phyloP scores from a whole-genome alignment of 2,888 invertebrate species.

The Idaea biselata region DNA sequence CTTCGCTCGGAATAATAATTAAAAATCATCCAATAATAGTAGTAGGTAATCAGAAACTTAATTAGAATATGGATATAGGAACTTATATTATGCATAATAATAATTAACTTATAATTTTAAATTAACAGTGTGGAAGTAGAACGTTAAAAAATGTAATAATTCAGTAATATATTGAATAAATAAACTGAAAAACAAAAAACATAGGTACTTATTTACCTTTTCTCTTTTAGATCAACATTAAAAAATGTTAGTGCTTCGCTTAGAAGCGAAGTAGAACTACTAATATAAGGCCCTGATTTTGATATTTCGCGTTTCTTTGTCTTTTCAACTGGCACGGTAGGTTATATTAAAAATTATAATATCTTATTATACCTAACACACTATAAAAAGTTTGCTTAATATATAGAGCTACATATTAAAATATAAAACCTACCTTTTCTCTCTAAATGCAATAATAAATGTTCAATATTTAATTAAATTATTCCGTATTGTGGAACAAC shows the following conservation, averaged over 20 bases:
- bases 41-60: neutral
- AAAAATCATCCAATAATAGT: too few species aligned
- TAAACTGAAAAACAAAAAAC: too few species aligned
- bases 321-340: neutral
- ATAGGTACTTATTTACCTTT: too few species aligned
- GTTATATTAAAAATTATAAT: conserved; percentile 27
- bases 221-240: too few species aligned
- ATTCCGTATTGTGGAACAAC: neutral
- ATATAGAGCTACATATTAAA: conserved; percentile 19
- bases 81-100: conserved; percentile 5
- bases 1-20: too few species aligned
- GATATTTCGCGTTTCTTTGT: conserved; percentile 19
- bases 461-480: conserved; percentile 2
- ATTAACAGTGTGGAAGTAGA: neutral
- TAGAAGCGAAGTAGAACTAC: too few species aligned
- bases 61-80: conserved; percentile 9
- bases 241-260: conserved; percentile 9
- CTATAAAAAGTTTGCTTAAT: conserved; percentile 27
- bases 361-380: conserved; percentile 11
- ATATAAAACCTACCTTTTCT: conserved; percentile 18
- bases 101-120: neutral
- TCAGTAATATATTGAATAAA: too few species aligned
- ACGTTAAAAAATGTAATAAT: too few species aligned
- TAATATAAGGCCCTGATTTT: conserved; percentile 28
- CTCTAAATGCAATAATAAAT: conserved; percentile 26